Evolutionary conservation across 2,113 vertebrate species (phyloP), one percentile per base, ranked within the genome.

Genomic region (Anhinga anhinga): DNA sequence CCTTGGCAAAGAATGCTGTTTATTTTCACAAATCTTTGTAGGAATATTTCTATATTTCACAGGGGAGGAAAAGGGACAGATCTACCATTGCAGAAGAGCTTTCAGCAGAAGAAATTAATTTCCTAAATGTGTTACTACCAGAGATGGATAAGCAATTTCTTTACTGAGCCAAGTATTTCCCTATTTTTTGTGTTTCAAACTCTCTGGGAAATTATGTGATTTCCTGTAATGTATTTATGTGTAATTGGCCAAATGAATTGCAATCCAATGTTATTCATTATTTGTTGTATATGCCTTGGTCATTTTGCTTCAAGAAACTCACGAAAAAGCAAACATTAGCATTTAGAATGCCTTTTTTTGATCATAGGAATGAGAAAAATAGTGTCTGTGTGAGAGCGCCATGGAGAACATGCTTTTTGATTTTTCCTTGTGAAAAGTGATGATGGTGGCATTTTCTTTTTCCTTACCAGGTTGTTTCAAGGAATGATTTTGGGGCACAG

Each of bases 101-200:
- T 95, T 93, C 87, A 71, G 77, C 42, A 96, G 67, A 74, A 76
- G 70, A 91, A 97, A 96, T 96, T 92, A 95, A 93, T 94, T 87
- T 96, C 63, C 88, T 92, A 95, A 97, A 96, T 95, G 74, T 95
- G 92, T 59, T 93, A 88, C 93, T 96, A 89, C 52, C 81, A 27
- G 36, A 85, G 62, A 3, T 69, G 85, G 82, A 90, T 86, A 92
- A 97, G 62, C 34, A 82, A 77, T 82, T 95, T 65, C 58, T 87
- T 83, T 78, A 82, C 67, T 55, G 66, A 90, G 66, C 50, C 73
- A 93, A 82, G 58, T 77, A 83, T 85, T 94, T 96, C n/a, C 21
- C 55, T 65, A 40, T 67, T 93, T 82, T 83, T 71, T 22, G 5
- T 77, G 53, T 49, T 52, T 73, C 66, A 90, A 42, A 91, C 52